These are phyloP conservation scores for Ameiurus melas DNA, from an alignment of 2,113 vertebrate species.

Conservation along the genomic window DNA sequence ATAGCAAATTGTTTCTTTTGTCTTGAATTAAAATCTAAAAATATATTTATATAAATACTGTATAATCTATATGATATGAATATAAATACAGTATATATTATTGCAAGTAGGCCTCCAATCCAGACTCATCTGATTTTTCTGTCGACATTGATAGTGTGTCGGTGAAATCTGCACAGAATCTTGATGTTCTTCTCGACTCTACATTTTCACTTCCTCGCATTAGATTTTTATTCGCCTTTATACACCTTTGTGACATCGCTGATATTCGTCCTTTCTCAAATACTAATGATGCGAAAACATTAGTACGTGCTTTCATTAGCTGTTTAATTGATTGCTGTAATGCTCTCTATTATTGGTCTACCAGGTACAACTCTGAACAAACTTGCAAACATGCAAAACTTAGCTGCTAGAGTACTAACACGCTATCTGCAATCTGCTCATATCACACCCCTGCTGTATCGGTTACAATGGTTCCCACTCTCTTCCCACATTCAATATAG, in stretches of 20 bases:
- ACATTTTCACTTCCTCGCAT: not conserved
- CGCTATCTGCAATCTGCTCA: not conserved
- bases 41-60: not conserved
- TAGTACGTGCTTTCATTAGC: not conserved
- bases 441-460: slow-evolving; percentile 3
- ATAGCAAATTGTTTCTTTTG: slow-evolving; percentile 42
- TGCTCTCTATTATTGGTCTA: not conserved
- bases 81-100: not conserved
- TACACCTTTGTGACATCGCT: not conserved
- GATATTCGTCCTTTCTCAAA: not conserved
- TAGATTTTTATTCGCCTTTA: not conserved
- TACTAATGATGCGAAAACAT: not conserved
- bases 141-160: not conserved
- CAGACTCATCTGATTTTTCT: not conserved
- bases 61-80: not conserved
- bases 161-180: not conserved
- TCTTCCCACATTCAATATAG: not conserved
- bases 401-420: not conserved
- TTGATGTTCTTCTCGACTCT: not conserved
- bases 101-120: not conserved
- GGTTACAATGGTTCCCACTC: not conserved
- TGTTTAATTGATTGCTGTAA: not conserved
- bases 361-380: not conserved
- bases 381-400: not conserved
- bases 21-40: not conserved